Evolutionary conservation across 2,113 vertebrate genomes (phyloP).

Genomic region (Peromyscus californicus): DNA sequence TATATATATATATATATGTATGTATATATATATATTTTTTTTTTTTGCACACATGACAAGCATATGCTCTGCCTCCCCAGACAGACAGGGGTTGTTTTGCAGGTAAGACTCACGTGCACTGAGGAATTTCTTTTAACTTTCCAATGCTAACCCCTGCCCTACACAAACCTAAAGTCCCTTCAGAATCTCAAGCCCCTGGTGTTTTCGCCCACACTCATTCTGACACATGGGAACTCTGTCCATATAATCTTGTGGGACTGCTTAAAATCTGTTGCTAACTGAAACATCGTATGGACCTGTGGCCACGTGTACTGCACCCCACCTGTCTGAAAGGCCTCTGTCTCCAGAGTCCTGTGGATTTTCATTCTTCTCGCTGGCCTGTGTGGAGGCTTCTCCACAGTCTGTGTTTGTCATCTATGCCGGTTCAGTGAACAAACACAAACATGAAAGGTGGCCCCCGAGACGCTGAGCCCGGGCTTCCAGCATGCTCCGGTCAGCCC

Average conservation of each 20-base stretch:
- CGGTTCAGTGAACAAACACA: not conserved
- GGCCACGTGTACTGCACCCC: not conserved
- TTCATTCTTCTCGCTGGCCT: not conserved
- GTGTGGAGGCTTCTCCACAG: no score
- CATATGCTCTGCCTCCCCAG: conserved; percentile 7
- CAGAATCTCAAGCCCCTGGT: not conserved
- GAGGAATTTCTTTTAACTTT: conserved; percentile 10
- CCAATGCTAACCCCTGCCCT: not conserved
- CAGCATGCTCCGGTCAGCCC: not conserved
- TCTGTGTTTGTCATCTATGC: not conserved
- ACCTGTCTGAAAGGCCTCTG: not conserved
- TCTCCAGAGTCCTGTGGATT: not conserved
- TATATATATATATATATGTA: no score
- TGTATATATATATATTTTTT: no score
- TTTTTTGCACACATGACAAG: not conserved
- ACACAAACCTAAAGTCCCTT: not conserved
- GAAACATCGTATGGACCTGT: not conserved
- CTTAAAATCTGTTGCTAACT: not conserved
- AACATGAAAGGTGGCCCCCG: not conserved
- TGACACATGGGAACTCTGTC: not conserved
- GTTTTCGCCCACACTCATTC: not conserved
- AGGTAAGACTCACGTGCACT: not conserved
- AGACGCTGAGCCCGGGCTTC: not conserved
- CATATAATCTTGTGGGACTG: not conserved
- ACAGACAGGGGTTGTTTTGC: not conserved